These are phyloP conservation scores for Mobula birostris DNA, from an alignment of 2,113 vertebrate genomes.

Conservation along the genomic window DNA sequence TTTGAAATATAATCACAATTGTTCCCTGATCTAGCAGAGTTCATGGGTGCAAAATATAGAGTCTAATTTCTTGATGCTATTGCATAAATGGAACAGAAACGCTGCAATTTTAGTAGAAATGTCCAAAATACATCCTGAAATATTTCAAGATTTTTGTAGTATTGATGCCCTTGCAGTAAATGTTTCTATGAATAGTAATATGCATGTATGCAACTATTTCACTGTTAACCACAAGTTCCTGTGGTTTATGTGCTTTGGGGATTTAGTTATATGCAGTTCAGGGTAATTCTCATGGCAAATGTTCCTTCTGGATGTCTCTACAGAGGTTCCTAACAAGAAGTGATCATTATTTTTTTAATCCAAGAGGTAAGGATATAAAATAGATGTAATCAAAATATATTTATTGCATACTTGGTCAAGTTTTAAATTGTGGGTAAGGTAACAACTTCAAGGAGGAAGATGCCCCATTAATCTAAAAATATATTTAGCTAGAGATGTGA, in stretches of 20 bases:
- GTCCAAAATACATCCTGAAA: not conserved
- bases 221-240: slow-evolving; percentile 10
- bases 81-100: not conserved
- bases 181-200: slow-evolving; percentile 13
- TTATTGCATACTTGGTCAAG: not conserved
- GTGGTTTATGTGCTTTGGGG: slow-evolving; percentile 21
- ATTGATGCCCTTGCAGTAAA: not conserved
- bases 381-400: not conserved
- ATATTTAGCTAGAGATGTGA: not conserved
- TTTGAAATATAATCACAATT: not conserved
- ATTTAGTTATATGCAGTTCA: not conserved
- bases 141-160: not conserved
- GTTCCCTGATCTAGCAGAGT: not conserved
- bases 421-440: not conserved
- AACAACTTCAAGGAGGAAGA: not conserved
- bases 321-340: not conserved
- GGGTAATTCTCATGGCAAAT: not conserved
- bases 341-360: not conserved
- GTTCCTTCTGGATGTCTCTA: too few relatives aligned
- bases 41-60: not conserved
- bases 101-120: not conserved
- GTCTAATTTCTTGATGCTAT: not conserved
- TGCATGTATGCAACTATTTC: not conserved
- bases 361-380: not conserved
- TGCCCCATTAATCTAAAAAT: not conserved